Evolutionary conservation across 2,797 vertebrate species (phyloP), one percentile per base, ranked within the genome.

Genomic region (Xiphorhynchus erythropygius): DNA sequence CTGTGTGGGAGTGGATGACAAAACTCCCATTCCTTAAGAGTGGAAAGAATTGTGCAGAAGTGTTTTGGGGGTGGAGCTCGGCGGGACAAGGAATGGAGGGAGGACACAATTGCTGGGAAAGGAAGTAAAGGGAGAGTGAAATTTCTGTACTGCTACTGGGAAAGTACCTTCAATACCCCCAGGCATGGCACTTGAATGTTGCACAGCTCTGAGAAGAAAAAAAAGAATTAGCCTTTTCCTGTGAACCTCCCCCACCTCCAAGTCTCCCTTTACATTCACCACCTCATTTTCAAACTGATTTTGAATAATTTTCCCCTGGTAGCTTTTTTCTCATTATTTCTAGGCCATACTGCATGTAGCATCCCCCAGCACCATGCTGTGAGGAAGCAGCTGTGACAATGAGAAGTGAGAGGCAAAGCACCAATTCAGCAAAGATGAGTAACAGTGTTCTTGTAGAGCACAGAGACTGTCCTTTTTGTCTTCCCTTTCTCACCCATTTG

Each of bases 141-240:
- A 89, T 71, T 85, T 94, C 62, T 84, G 28, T 75, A 28, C 16
- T 27, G 2, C 18, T 22, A 0, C 21, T 86, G 62, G 82, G 47
- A 78, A 96, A 96, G 69, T 76, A 89, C 91, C 84, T 64, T 73
- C 33, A 70, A 33, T n/a, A 18, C 1, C 32, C 53, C 73, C 41
- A 63, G 55, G 23, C 59, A 7, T 17, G 18, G 27, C 50, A 71
- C 16, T 71, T 17, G 2, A 85, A 62, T 5, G 11, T 25, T 89
- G 84, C 76, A 56, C 30, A 80, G 21, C 32, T 55, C 49, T 9
- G 13, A 82, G 78, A 35, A 68, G 55, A 23, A 57, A 80, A 79
- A 50, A 74, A 75, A 46, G 22, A 68, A 52, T 15, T 23, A 13
- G 13, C 47, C 30, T 86, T 93, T 82, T 84, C 63, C 70, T 86